Base-by-base conservation (phyloP, 2,113 vertebrate species). In the Xerus inauris region DNA sequence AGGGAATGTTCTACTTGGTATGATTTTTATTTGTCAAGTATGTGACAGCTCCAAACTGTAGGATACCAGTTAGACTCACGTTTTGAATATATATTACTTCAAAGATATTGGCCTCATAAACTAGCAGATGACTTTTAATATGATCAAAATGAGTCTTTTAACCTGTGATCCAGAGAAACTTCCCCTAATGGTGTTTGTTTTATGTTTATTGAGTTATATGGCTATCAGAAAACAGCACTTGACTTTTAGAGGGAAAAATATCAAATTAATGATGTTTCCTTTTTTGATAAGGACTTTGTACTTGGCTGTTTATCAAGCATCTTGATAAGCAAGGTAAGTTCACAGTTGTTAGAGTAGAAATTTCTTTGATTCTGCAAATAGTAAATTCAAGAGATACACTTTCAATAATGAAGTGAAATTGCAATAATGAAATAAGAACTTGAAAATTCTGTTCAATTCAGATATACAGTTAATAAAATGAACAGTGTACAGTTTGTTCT, bases 11-110 rank as follows among this genome's bases (percentile, higher is more conserved):
- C 87, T 81, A 92, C 8, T 71, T 89, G 24, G 42, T 80, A 69
- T 67, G 85, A 83, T 45, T 94, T 98, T 96, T 91, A 95, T 89
- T 93, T 97, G 75, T 76, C 95, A 97, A 71, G 54, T 94, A 73
- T 42, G 80, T 89, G 83, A 95, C 86, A 97, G 65, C 87, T 97
- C 54, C 71, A 92, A 97, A 38, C 32, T 8, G 24, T 86, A 59
- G 92, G 97, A 0, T 49, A 57, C 62, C 45, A 67, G 40, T 57
- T 87, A 90, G 65, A 54, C 59, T 95, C 30, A 62, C 1, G 49
- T 93, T 54, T 35, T 72, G 59, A 76, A 80, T 88, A 8, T 91
- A 77, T 91, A 88, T 85, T 94, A 59, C 20, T 81, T 97, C 90
- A 51, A 95, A 77, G 81, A 92, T 47, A 30, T 30, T 91, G 42